Base-by-base conservation (phyloP, 2,797 vertebrate genomes). In the Antrozous pallidus region DNA sequence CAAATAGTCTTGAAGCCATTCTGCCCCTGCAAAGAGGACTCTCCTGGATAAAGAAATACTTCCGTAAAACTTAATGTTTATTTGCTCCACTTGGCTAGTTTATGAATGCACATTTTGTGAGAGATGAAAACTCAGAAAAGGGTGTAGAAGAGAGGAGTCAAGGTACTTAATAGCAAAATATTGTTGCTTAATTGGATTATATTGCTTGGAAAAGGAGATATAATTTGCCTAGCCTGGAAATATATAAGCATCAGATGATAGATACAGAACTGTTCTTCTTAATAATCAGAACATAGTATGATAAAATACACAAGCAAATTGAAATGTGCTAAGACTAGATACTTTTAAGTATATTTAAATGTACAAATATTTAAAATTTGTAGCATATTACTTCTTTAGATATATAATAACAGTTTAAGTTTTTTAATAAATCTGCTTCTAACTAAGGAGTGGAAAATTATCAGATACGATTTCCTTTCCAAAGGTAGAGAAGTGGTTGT, bases 321-420 rank as follows among this genome's bases (percentile, higher is more conserved):
- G 24, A 89, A 87, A 70, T 65, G 31, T 77, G 28, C 45, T 33
- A 22, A 85, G 94, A 63, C 6, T 26, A 81, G 54, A 47, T 85
- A 38, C 42, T 92, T 90, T 78, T n/a, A 63, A 82, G 14, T 93
- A 47, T 14, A 80, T 88, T 74, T 85, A 82, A 88, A 86, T 83
- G 45, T 7, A 79, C 36, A 95, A 49, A 75, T 93, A 14, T 51
- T 95, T 94, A 77, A 89, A 88, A 45, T 51, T 65, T 80, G 92
- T 95, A 80, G 47, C 67, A 18, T 91, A 67, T 69, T 49, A 40
- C 2, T 79, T 12, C 42, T 81, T 0, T 90, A 83, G 49, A 70
- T 83, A 88, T 38, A 40, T 85, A 24, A 51, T 74, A 88, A 61
- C 56, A 65, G 4, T 86, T 28, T 22, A 78, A 90, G 14, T 33